Base-by-base conservation (phyloP, 2,888 invertebrate species). In the Baccha elongata region DNA sequence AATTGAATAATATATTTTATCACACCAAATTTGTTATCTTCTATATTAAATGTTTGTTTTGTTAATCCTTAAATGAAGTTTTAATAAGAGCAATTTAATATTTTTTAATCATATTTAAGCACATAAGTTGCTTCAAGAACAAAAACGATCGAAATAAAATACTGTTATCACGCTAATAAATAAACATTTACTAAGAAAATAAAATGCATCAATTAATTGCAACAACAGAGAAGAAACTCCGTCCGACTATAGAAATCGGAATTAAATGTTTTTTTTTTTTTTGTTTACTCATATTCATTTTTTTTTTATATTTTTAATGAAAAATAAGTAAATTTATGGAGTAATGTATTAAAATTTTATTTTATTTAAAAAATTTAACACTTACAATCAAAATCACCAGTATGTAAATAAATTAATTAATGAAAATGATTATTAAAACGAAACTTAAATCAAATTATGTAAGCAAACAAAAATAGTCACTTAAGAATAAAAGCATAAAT, bases 181-280 rank as follows among this genome's bases (percentile, higher is more conserved):
- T 32, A 3, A 40, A 10, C 15, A 37, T 37, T 37, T 32, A 35
- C 17, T 35, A 53, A 35, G n/a, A 53, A 35, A 17, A 6, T 10
- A 26, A 42, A 55, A 17, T 32, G 19, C 62, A 76, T 78, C 64
- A 78, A 80, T 74, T 80, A 69, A 68, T 60, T 75, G n/a, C 48
- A 53, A 21, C 32, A 50, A 48, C 7, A 62, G 40, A 40, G 23
- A 32, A 26, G 10, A 64, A 68, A 73, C 53, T 83, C 83, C 83
- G 83, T 83, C 83, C 78, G 72, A 83, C 19, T 44, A 68, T 15
- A 42, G n/a, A 74, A 75, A 75, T 69, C 68, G 83, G 83, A 83
- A 83, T 60, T 62, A 42, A 58, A 52, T 6, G 7, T 23, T 13
- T 26, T 60, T 21, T 37, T 13, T 23, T 13, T 26, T 60, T 21